Percentiles rank a stretch among this genome's conserved stretches.
Conservation (phyloP, 2,888 invertebrate genomes). For the Watsonalla cultraria region DNA sequence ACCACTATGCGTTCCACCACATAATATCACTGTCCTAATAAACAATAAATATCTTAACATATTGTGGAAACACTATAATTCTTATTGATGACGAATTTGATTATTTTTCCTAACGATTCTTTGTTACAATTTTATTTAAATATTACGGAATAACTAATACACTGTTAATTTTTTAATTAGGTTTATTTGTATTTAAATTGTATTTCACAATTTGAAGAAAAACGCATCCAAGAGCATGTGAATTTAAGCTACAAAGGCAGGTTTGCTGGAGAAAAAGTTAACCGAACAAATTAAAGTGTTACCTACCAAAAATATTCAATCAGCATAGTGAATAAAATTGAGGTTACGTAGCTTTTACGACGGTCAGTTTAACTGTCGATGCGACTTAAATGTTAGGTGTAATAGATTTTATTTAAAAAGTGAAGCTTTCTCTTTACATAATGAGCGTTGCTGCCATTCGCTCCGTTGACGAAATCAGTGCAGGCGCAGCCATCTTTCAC, state of each 20-base stretch:
- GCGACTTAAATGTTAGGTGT: slow-evolving; percentile 20
- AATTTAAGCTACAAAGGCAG: no score
- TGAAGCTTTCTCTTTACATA: slow-evolving; percentile 67
- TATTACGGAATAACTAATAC: no score
- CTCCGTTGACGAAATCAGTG: slow-evolving; percentile 67
- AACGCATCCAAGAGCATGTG: no score
- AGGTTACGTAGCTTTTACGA: slow-evolving; percentile 1
- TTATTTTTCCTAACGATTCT: no score
- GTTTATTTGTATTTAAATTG: no score
- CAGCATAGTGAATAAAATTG: not conserved
- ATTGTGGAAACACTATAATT: no score
- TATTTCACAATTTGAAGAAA: no score
- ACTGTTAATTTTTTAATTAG: no score
- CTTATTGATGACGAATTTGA: no score
- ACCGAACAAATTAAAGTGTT: not conserved
- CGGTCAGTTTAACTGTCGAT: slow-evolving; percentile 5
- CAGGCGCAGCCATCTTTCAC: slow-evolving; percentile 44
- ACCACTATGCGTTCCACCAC: slow-evolving; percentile 24
- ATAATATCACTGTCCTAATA: slow-evolving; percentile 9
- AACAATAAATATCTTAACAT: not conserved
- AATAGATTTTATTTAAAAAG: slow-evolving; percentile 44
- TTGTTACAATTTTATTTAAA: no score
- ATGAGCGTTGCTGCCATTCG: slow-evolving; percentile 46
- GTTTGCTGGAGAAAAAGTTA: not conserved
- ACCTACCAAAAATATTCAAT: not conserved